These are phyloP conservation scores for Eidolon helvum DNA, from an alignment of 2,113 vertebrate genomes.

Conservation along the genomic window DNA sequence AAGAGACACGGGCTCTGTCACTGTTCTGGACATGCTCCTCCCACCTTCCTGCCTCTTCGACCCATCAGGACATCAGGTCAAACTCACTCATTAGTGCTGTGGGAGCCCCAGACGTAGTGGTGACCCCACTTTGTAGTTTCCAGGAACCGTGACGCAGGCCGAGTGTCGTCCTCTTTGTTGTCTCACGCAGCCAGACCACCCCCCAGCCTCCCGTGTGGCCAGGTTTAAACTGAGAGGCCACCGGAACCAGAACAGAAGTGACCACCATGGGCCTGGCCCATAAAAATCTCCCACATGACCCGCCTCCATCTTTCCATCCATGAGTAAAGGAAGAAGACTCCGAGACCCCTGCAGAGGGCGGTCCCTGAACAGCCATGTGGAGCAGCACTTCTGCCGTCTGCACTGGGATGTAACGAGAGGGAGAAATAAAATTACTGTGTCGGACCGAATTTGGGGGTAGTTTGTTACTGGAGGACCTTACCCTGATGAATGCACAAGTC, in stretches of 20 bases:
- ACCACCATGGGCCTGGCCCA: background rate
- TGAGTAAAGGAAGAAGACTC: background rate
- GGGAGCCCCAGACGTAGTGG: background rate
- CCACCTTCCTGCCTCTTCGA: background rate
- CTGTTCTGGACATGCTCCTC: background rate
- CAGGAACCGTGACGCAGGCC: background rate
- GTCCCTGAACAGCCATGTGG: background rate
- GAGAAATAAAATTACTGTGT: background rate
- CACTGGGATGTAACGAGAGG: background rate
- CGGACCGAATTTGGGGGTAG: background rate
- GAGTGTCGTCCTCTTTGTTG: background rate
- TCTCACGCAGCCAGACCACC: background rate
- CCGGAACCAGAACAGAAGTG: background rate
- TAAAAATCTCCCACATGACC: background rate
- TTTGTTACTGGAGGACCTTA: background rate
- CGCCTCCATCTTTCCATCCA: background rate
- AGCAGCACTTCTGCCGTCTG: background rate
- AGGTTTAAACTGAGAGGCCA: background rate
- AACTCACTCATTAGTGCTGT: background rate
- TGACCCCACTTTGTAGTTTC: background rate
- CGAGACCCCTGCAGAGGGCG: background rate
- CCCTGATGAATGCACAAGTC: background rate
- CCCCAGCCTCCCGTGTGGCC: background rate
- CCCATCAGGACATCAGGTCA: background rate
- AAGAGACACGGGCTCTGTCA: rapidly evolving